phyloP scores from a whole-genome alignment of 1,140 invertebrate genomes.

The Drosophila tropicalis region DNA sequence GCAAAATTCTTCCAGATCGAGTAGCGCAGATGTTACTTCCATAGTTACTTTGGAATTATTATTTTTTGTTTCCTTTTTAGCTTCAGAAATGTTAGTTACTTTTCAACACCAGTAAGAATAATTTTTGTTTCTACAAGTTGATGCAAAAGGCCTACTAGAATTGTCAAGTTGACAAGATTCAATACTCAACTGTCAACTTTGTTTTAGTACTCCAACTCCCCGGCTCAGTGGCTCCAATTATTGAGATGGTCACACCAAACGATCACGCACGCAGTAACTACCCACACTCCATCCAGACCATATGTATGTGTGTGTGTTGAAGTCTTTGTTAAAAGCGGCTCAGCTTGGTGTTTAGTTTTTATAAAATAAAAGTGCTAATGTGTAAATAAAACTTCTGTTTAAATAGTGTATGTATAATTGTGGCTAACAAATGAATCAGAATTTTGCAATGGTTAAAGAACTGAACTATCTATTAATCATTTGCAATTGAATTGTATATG shows the following conservation, averaged over 20 bases:
- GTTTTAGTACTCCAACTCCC: background rate
- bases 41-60: slow-evolving; percentile 24
- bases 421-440: background rate
- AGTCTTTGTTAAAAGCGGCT: slow-evolving; percentile 12
- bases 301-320: slow-evolving; percentile 4
- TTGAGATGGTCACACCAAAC: background rate
- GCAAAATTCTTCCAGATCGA: slow-evolving; percentile 69
- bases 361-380: slow-evolving; percentile 8
- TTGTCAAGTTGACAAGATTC: too few species aligned
- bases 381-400: slow-evolving; percentile 5
- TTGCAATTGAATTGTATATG: slow-evolving; percentile 2
- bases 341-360: slow-evolving; percentile 18
- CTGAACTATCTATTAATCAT: background rate
- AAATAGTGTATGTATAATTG: slow-evolving; percentile 10
- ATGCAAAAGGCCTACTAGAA: background rate
- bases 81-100: too few species aligned
- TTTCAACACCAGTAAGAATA: too few species aligned
- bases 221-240: background rate
- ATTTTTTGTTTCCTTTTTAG: background rate
- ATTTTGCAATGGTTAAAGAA: background rate
- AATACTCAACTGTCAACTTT: background rate
- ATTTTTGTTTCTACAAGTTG: too few species aligned
- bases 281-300: background rate
- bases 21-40: slow-evolving; percentile 71
- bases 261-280: slow-evolving; percentile 11